Evolutionary conservation across 2,888 invertebrate genomes (phyloP).

Genomic region (Hirtodrosophila alboralis): DNA sequence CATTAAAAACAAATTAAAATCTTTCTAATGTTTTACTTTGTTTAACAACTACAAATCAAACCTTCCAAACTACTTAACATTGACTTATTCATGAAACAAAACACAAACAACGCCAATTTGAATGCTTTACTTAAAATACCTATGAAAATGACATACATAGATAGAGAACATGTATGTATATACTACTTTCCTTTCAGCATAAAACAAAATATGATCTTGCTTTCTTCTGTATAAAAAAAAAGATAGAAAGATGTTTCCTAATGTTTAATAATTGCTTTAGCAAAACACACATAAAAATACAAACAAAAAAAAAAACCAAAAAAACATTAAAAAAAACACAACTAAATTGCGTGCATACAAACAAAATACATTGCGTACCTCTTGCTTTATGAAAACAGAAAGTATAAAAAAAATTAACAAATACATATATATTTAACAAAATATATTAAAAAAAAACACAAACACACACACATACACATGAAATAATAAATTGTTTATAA

Average conservation of each 20-base stretch:
- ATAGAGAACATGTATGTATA: slow-evolving; percentile 8
- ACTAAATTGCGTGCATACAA: slow-evolving; percentile 46
- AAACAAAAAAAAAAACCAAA: slow-evolving; percentile 22
- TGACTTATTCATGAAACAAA: slow-evolving; percentile 30
- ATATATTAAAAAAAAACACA: slow-evolving; percentile 38
- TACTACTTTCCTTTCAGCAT: slow-evolving; percentile 30
- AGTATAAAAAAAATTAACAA: slow-evolving; percentile 48
- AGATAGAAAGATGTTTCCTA: slow-evolving; percentile 61
- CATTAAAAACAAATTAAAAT: background rate
- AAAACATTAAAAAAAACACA: slow-evolving; percentile 24
- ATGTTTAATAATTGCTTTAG: slow-evolving; percentile 71
- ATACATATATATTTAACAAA: slow-evolving; percentile 23
- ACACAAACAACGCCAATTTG: slow-evolving; percentile 14
- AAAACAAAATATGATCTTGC: slow-evolving; percentile 23
- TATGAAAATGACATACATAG: slow-evolving; percentile 23
- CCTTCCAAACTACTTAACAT: slow-evolving; percentile 50
- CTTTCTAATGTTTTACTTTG: slow-evolving; percentile 19
- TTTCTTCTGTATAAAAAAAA: slow-evolving; percentile 51
- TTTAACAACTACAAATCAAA: slow-evolving; percentile 46
- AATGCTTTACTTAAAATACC: slow-evolving; percentile 24
- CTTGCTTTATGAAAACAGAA: slow-evolving; percentile 74
- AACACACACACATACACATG: slow-evolving; percentile 29
- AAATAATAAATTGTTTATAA: slow-evolving; percentile 39
- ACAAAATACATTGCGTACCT: slow-evolving; percentile 79
- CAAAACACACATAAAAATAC: slow-evolving; percentile 43